Base-by-base conservation (phyloP, 2,113 vertebrate species). In the Balaeniceps rex region DNA sequence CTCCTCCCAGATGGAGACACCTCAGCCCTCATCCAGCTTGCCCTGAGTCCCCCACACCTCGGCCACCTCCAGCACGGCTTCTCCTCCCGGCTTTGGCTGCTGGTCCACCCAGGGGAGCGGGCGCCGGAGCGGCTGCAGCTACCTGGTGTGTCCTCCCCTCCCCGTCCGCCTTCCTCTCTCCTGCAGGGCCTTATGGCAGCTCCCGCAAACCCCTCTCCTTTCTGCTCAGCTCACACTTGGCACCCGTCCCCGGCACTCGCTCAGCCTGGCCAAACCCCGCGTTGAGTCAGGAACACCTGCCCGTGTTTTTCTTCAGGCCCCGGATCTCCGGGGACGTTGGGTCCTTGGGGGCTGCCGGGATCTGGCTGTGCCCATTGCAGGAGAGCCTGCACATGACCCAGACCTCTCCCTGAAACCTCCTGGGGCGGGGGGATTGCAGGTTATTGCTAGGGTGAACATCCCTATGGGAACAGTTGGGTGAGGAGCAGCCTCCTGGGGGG, bases 241-340 rank as follows among this genome's bases (percentile, higher is more conserved):
- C 96, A 90, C 83, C 58, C 14, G 1, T 90, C 88, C 82, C 75
- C 6, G 0, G 61, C 71, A 46, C 71, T 96, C 0, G 3, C 90
- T 83, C 94, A 94, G 94, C 92, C 75, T 92, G 96, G 92, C 94
- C 90, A 95, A 94, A 85, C 87, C 91, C 86, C 0, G 21, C 1
- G 0, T 91, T 96, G 94, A 97, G 96, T 96, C 94, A 97, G 96
- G 68, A 94, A 96, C 93, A 96, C 93, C 92, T 95, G 85, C 82
- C 96, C 1, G 15, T 96, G 92, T 97, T 96, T 97, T 97, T 93
- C 93, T 90, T 70, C 75, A 83, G 92, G 89, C 75, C 91, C 26
- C 2, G 1, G 83, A 92, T 96, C 91, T 91, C 88, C 0, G 3
- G 85, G 72, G 87, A 93, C 14, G 0, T 24, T 2, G 7, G 87